Percentiles rank a stretch among this genome's conserved stretches.
phyloP scores from a whole-genome alignment of 2,888 invertebrate species.

The Drosophila prolongata region DNA sequence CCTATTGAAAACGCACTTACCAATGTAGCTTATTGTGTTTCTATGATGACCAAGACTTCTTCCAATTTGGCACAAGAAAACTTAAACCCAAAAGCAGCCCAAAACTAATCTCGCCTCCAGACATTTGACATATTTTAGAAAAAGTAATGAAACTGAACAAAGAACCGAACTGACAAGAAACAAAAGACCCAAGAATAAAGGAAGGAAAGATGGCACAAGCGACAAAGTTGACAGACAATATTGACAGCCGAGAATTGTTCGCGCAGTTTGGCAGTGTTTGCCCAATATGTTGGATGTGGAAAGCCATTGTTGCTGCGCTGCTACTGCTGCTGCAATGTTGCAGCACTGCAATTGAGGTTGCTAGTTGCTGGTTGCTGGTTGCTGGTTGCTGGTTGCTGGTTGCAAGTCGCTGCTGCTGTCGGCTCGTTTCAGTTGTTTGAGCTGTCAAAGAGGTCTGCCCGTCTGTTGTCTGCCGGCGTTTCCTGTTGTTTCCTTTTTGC shows the following conservation, averaged over 20 bases:
- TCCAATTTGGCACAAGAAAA: no score
- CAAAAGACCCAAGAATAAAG: slow-evolving; percentile 6
- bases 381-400: background rate
- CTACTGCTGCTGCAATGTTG: slow-evolving; percentile 20
- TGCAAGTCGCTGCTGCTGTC: slow-evolving; percentile 46
- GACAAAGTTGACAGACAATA: slow-evolving; percentile 64
- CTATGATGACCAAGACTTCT: no score
- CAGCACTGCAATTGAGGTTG: slow-evolving; percentile 46
- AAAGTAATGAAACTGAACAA: slow-evolving; percentile 11
- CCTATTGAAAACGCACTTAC: no score
- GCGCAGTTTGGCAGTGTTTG: slow-evolving; percentile 66
- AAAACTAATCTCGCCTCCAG: slow-evolving; percentile 2
- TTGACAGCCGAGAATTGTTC: slow-evolving; percentile 80
- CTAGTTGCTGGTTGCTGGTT: no score
- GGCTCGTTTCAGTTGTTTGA: slow-evolving; percentile 65
- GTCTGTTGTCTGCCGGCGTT: slow-evolving; percentile 57
- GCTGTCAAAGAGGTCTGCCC: slow-evolving; percentile 78
- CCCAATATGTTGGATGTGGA: slow-evolving; percentile 40
- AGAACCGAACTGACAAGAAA: background rate
- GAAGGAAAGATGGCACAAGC: slow-evolving; percentile 7
- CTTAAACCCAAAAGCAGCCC: background rate
- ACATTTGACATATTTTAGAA: slow-evolving; percentile 26
- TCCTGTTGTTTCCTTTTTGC: slow-evolving; percentile 73
- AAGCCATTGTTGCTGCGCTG: slow-evolving; percentile 21
- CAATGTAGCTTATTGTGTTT: no score